Evolutionary conservation across 2,888 invertebrate genomes (phyloP), one percentile per base, ranked within the genome.

Genomic region (Drosophila ezoana): DNA sequence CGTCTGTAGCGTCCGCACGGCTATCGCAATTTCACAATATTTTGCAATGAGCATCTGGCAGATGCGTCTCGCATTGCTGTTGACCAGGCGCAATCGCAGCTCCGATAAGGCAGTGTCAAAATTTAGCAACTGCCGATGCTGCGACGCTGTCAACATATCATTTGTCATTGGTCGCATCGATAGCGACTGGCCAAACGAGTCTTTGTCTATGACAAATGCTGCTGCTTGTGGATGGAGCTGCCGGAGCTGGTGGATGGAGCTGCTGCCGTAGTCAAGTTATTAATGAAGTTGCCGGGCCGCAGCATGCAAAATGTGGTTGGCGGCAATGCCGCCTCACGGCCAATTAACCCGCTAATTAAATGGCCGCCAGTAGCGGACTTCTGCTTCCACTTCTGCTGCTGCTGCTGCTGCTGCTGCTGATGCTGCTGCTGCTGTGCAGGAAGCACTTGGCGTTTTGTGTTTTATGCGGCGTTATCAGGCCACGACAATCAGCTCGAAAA

Each of bases 301-400:
- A 54, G 56, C 66, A 71, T 72, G 77, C 83, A 68, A 73, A 77
- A 40, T 53, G 67, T 14, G n/a, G 43, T 45, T 33, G 40, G 33
- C 37, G 63, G 16, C 23, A 49, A 38, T 48, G 72, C 80, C 67
- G 75, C 70, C 86, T 72, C 66, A 72, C 72, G 86, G 88, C 71
- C 88, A 84, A 85, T 87, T 84, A 83, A 84, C 79, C 82, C 35
- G 85, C 82, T 83, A 83, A 87, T 83, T 83, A 83, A 83, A 83
- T 79, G 83, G 57, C 59, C 69, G 68, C 58, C 79, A 61, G 87
- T 83, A 72, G 78, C 86, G 47, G 41, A 11, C 37, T n/a, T n/a
- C n/a, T n/a, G n/a, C n/a, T n/a, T n/a, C n/a, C n/a, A n/a, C n/a
- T n/a, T n/a, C n/a, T n/a, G n/a, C n/a, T n/a, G 41, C 13, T 23